Evolutionary conservation across 2,888 invertebrate species (phyloP), one percentile per base, ranked within the genome.

Genomic region (Drymonia ruficornis): DNA sequence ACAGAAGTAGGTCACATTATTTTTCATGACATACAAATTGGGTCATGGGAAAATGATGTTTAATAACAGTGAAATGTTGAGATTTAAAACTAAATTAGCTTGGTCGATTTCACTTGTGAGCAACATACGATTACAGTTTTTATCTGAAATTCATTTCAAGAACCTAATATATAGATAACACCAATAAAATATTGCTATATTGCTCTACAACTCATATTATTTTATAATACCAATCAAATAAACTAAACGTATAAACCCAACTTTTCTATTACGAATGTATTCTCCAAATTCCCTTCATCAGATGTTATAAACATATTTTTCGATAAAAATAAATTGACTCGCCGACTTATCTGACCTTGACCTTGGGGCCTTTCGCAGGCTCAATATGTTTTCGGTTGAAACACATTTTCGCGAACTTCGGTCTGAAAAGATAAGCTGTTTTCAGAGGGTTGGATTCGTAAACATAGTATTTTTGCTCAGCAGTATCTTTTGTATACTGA

Each of bases 241-340:
- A 43, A 19, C 6, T 6, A 19, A 43, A 43, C 19, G 3, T 16
- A 16, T 9, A 40, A 38, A 6, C 18, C 11, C 23, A 1, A 15
- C 1, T 8, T 45, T 28, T 45, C 45, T 28, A 28, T n/a, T 28
- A 45, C 45, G n/a, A n/a, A n/a, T 45, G 23, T 45, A 45, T 45
- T n/a, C 44, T 9, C 16, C n/a, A 9, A 38, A 44, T 8, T 12
- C 11, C 16, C 45, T 28, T 29, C 13, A n/a, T 31, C 5, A 48
- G 55, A 66, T 52, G 45, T 52, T 55, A 49, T 49, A 50, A 57
- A 63, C 49, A 58, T 50, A 56, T 57, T 66, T 60, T 51, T 42
- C 53, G 44, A 65, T 62, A 59, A 63, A 65, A 63, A 57, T 55
- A 63, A 68, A 69, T 64, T 50, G 56, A 56, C 44, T 61, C 38